Evolutionary conservation across 2,888 invertebrate genomes (phyloP), one percentile per base, ranked within the genome.

Genomic region (Ophion ventricosus): DNA sequence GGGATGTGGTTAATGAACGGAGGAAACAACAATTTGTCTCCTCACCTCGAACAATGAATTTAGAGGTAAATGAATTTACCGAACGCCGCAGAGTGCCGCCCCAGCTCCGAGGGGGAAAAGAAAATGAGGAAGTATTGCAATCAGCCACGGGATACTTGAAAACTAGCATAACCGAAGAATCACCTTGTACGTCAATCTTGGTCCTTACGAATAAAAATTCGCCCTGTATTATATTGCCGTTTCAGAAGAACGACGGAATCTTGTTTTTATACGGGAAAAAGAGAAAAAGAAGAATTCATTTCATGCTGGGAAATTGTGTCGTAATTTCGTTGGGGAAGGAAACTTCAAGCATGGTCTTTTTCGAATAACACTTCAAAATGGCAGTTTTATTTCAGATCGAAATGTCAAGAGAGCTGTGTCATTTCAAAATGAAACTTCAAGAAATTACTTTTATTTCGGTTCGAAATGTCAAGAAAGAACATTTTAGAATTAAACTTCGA

Each of bases 1-100:
- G 86, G 76, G 87, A 86, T 85, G 87, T 85, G 86, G 87, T 86
- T 88, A 88, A 88, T 86, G 87, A 88, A 87, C 86, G 88, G 81
- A 85, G 86, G 84, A 86, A 88, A 87, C 87, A 88, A 87, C 87
- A 87, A 88, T 87, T 87, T 87, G 87, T 88, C 88, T 88, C 87
- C 85, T 86, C 87, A 88, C 87, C 87, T 87, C 86, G 85, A 84
- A 88, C 87, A 88, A 87, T 88, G 87, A 84, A 84, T 84, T 84
- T 84, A 82, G 78, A 49, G 82, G 78, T 79, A 84, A 84, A 84
- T 82, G 82, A 84, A 79, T 79, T 84, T 75, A 64, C 78, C 74
- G 64, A 72, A 79, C 64, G 63, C 81, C 81, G 77, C 81, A 72
- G 23, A 66, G 64, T 59, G 40, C 78, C 40, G 59, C 69, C 80